Evolutionary conservation across 2,797 vertebrate species (phyloP), one percentile per base, ranked within the genome.

Genomic region (Esox lucius): DNA sequence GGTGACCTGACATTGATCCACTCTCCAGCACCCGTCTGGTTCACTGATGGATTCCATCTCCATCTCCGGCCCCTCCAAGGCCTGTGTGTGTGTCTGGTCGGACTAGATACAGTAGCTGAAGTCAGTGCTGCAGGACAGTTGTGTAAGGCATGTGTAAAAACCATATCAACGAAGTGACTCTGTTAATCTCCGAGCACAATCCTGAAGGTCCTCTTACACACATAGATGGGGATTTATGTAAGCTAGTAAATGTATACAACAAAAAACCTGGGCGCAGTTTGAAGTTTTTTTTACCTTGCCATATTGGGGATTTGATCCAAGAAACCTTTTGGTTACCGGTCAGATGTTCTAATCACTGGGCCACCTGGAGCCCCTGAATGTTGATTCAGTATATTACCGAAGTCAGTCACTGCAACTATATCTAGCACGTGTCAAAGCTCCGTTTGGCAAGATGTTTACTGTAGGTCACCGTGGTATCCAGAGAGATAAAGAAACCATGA

Each of bases 1-100:
- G 83, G 73, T 39, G 70, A 85, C 86, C 83, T 74, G n/a, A 15
- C 78, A 87, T 89, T 76, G 87, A 87, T 87, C 80, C 59, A 2
- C 79, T 78, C 82, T 72, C 76, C 79, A 71, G 67, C 33, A 70
- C 48, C 81, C 72, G 80, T 85, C 83, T 86, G 83, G 78, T 77
- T 72, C 51, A 9, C 73, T 84, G 81, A 89, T 86, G 78, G 71
- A 80, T 76, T 76, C 78, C 68, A 48, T 77, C 68, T 66, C 71
- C 51, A 12, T 75, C 72, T 62, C 68, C 31, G 3, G 51, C 71
- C 74, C 12, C 68, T 51, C 48, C 26, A 59, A 68, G 71, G 68
- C 75, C 68, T 33, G 53, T 33, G n/a, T 61, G 35, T 46, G 9
- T 13, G 9, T 46, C 42, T 46, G 12, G 42, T 3, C 2, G 11